Conservation (phyloP, 1,140 invertebrate species). For the Drosophila virilis region DNA sequence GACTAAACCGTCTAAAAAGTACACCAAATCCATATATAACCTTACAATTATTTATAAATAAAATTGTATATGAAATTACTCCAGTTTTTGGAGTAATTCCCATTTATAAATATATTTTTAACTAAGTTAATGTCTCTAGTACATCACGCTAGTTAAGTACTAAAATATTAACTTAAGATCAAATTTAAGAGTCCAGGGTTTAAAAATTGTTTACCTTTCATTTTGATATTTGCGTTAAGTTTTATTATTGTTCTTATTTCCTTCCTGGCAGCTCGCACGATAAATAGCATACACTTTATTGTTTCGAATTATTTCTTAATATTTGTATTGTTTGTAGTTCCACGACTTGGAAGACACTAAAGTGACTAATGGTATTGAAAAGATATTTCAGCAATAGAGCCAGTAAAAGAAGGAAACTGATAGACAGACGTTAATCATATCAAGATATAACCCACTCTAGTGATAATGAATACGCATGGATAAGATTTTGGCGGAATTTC, state of each 20-base stretch:
- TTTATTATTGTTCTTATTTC: neutral
- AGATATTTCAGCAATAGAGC: slow-evolving; percentile 18
- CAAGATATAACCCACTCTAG: slow-evolving; percentile 3
- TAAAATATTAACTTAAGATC: neutral
- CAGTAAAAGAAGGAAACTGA: slow-evolving; percentile 13
- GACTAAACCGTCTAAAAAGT: neutral
- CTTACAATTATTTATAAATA: neutral
- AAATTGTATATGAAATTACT: neutral
- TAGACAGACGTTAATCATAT: slow-evolving; percentile 15
- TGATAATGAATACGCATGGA: slow-evolving; percentile 38
- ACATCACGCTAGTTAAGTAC: no score
- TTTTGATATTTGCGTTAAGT: neutral
- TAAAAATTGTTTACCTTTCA: slow-evolving; percentile 1
- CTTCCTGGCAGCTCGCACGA: neutral
- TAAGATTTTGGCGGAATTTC: slow-evolving; percentile 20
- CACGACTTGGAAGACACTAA: slow-evolving; percentile 25
- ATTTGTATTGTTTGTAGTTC: neutral
- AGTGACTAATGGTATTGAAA: slow-evolving; percentile 7
- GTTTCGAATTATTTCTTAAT: neutral
- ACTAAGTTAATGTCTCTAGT: no score
- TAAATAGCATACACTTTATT: neutral
- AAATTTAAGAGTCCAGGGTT: neutral
- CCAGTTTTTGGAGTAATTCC: no score
- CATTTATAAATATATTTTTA: no score
- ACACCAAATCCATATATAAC: no score